Conservation (phyloP, 2,797 vertebrate genomes). For the Rhabdomys pumilio region DNA sequence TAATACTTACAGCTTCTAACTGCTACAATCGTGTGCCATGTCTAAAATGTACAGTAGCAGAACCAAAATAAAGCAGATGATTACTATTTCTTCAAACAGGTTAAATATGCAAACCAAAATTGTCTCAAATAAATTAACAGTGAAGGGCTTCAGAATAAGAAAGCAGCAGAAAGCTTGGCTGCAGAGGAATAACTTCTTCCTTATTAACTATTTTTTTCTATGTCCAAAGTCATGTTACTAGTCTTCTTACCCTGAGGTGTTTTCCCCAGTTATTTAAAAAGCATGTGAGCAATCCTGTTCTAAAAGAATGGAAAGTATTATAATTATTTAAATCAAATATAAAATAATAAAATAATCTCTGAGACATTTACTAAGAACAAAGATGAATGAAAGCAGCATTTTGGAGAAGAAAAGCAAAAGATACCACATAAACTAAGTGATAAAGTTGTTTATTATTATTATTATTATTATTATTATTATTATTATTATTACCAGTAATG, state of each 20-base stretch:
- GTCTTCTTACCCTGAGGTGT: neutral
- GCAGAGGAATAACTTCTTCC: conserved; percentile 40
- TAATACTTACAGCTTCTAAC: conserved; percentile 34
- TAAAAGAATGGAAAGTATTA: no score
- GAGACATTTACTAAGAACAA: conserved; percentile 61
- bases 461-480: neutral
- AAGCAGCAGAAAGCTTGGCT: neutral
- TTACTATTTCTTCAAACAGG: conserved; percentile 49
- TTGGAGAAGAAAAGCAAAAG: conserved; percentile 52
- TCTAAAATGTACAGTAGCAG: conserved; percentile 52
- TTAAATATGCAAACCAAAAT: conserved; percentile 37
- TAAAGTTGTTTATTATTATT: neutral
- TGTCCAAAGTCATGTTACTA: conserved; percentile 29
- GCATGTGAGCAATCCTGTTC: neutral
- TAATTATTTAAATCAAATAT: no score
- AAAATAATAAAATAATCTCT: neutral
- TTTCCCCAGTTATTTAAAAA: conserved; percentile 62
- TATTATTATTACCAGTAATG: neutral
- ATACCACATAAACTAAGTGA: conserved; percentile 24
- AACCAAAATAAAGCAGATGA: conserved; percentile 65
- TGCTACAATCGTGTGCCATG: neutral
- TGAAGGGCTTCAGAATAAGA: neutral
- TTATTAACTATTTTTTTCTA: conserved; percentile 40
- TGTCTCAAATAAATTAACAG: conserved; percentile 54
- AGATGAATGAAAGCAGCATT: conserved; percentile 51